Base-by-base conservation (phyloP, 2,797 vertebrate species). In the Harpagifer antarcticus region DNA sequence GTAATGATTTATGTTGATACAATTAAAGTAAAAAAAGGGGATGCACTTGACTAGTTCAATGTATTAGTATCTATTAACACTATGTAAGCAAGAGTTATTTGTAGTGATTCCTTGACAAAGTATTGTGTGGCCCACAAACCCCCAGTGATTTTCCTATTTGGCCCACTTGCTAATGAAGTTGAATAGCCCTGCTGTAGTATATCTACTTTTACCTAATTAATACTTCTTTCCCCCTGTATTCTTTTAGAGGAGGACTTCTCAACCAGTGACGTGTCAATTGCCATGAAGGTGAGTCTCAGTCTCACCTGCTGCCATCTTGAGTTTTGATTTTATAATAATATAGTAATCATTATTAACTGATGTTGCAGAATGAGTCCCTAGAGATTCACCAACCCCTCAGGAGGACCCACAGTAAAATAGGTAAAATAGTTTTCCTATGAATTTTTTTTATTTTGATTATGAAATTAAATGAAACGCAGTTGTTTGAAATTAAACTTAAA, bases 251-350 rank as follows among this genome's bases (percentile, higher is more conserved):
- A 88, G 4, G 85, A 91, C 27, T 7, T 71, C 0, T 82, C 90
- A 6, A 83, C 90, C 3, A 93, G 93, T 27, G 93, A 95, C 0
- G 90, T 92, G 14, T 93, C 92, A 0, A 91, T 93, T 45, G 89
- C 88, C 10, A 81, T 93, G 45, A 90, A 73, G 89, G 94, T 94
- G 74, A 90, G 8, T n/a, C 3, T 0, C 2, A 6, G 5, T 11
- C 0, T 2, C 14, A 9, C 17, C 4, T 45, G 27, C 33, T 42
- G 1, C 16, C 27, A 15, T 37, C 31, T 11, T 12, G 15, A 15
- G 14, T 37, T 16, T 2, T 0, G 12, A 4, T 14, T 1, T 1
- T 7, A n/a, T n/a, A n/a, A n/a, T n/a, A 2, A 0, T 1, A 3
- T 43, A 20, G 1, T 17, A 9, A 10, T 12, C 23, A 1, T 14